Conservation (phyloP, 2,113 vertebrate species). For the Dissostichus mawsoni region DNA sequence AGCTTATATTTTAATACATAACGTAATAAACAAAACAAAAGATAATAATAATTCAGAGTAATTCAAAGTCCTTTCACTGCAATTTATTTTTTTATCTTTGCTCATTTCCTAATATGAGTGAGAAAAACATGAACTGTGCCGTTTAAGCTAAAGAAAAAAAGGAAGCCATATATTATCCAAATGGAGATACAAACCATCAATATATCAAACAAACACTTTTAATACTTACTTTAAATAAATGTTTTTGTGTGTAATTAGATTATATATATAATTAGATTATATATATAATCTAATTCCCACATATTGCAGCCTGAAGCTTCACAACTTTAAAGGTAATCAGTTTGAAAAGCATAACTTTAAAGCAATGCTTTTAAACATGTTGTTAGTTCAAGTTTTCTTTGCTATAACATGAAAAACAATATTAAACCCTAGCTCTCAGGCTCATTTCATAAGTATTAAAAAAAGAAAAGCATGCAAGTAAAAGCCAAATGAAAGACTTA, state of each 20-base stretch:
- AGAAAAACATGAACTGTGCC: not conserved
- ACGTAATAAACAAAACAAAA: not conserved
- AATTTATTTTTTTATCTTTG: not conserved
- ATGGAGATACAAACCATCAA: not conserved
- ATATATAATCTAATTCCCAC: too few relatives aligned
- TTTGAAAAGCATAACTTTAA: not conserved
- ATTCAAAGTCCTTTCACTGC: not conserved
- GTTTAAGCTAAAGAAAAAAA: not conserved
- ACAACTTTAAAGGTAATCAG: constrained; percentile 2
- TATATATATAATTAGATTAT: not conserved
- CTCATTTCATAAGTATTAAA: too few relatives aligned
- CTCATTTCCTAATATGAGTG: not conserved
- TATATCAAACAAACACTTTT: not conserved
- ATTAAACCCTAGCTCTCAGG: too few relatives aligned
- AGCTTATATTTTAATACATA: not conserved
- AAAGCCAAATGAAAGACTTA: too few relatives aligned
- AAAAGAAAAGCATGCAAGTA: too few relatives aligned
- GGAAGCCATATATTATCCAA: not conserved
- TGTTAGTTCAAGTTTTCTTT: too few relatives aligned
- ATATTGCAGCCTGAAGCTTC: constrained; percentile 6
- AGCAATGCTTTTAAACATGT: not conserved
- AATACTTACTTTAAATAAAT: not conserved
- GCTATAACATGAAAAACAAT: too few relatives aligned
- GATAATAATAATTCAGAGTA: not conserved
- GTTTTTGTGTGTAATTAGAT: constrained; percentile 18